Conservation (phyloP, 1,140 invertebrate species). For the Neodiprion fabricii region DNA sequence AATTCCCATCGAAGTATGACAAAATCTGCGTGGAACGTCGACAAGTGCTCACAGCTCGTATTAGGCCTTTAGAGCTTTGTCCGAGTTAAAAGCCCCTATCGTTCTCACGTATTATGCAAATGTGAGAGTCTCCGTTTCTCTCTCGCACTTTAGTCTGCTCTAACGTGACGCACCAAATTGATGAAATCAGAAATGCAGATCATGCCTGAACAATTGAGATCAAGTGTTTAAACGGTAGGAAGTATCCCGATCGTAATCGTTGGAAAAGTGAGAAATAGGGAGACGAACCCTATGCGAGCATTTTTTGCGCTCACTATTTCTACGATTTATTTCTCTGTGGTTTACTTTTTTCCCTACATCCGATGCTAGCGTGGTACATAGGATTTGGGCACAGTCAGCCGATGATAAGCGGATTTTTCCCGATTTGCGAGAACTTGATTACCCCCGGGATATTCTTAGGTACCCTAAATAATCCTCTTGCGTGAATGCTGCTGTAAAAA, state of each 20-base stretch:
- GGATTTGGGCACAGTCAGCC: background rate
- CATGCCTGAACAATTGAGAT: conserved; percentile 40
- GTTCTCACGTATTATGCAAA: conserved; percentile 2
- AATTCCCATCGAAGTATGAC: background rate
- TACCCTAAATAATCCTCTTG: background rate
- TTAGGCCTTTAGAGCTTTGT: background rate
- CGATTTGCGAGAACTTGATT: background rate
- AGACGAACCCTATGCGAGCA: too few species aligned
- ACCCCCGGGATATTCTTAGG: background rate
- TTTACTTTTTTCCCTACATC: too few species aligned
- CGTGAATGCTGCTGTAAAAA: too few species aligned
- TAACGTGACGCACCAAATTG: conserved; percentile 29
- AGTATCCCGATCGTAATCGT: background rate
- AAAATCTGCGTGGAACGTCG: background rate
- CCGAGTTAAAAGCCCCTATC: conserved; percentile 20
- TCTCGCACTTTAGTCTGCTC: background rate
- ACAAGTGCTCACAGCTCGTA: background rate
- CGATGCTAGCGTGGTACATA: too few species aligned
- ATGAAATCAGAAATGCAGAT: conserved; percentile 54
- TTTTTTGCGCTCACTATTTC: too few species aligned
- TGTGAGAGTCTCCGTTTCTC: background rate
- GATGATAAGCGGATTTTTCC: conserved; percentile 1
- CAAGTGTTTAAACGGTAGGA: conserved; percentile 23
- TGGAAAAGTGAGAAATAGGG: background rate
- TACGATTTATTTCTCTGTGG: background rate